Evolutionary conservation across 2,113 vertebrate species (phyloP), one percentile per base, ranked within the genome.

Genomic region (Pao palembangensis): DNA sequence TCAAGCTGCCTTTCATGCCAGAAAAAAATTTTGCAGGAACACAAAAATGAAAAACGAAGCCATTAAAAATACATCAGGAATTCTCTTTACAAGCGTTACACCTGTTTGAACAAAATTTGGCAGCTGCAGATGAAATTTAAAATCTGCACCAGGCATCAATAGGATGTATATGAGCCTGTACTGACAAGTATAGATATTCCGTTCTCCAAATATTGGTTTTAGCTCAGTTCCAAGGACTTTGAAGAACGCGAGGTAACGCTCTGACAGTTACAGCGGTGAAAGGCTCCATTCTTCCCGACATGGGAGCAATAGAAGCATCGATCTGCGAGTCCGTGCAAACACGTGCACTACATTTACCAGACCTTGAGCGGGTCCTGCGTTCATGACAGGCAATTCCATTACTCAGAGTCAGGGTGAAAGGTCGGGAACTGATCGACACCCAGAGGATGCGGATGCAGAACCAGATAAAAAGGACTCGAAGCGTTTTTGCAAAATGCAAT

Each of bases 311-410:
- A 6, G 13, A 58, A 53, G 51, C 58, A 88, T 87, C 67, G 81
- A 87, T 81, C 34, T 58, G 16, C 34, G 8, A 52, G 70, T 67
- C 48, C 17, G 46, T 8, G 42, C 81, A 79, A 84, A 83, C 77
- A 79, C 61, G 71, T 25, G 56, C 53, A 6, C 60, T 41, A 73
- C 80, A 60, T 83, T 85, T 82, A 59, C 80, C 23, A 75, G 84
- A 85, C 86, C 86, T 82, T 83, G 85, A 88, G 80, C 80, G 3
- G 42, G 65, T 46, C 48, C 67, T 2, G 55, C 8, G 64, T 79
- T 67, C 71, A 61, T 38, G 51, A 79, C 69, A 73, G 63, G 79
- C 76, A 86, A 88, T 87, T 89, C 81, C 84, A 88, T 88, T 86
- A 84, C 82, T 80, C 75, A 81, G 71, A 65, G 75, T 3, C 41